Percentiles rank a stretch among this genome's conserved stretches.
phyloP scores from a whole-genome alignment of 2,888 invertebrate species.

The Apamea sordens region DNA sequence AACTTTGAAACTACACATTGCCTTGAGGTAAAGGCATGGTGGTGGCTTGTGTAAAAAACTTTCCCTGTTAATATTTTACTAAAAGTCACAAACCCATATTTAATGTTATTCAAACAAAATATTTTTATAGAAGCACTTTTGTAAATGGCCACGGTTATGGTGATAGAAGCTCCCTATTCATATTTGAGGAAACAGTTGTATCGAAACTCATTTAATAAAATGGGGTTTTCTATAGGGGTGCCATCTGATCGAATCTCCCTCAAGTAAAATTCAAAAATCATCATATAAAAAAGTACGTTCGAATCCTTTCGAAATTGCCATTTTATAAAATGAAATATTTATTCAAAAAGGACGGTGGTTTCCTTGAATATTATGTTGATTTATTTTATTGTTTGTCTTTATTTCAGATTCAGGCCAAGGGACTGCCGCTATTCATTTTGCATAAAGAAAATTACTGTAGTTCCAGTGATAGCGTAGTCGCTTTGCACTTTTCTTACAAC shows the following conservation, averaged over 20 bases:
- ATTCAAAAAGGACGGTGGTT: constrained; percentile 30
- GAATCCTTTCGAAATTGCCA: constrained; percentile 39
- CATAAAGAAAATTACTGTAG: constrained; percentile 18
- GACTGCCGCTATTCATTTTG: constrained; percentile 25
- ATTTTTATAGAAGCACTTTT: constrained; percentile 10
- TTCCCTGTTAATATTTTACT: background rate
- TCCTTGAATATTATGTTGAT: constrained; percentile 44
- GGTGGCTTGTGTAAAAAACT: background rate
- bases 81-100: constrained; percentile 8
- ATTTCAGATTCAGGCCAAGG: constrained; percentile 6
- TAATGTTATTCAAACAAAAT: constrained; percentile 11
- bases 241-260: constrained; percentile 28
- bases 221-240: constrained; percentile 30
- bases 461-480: background rate
- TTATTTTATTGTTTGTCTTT: constrained; percentile 46
- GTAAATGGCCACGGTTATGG: constrained; percentile 9
- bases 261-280: constrained; percentile 41
- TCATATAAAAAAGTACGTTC: constrained; percentile 26
- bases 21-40: constrained; percentile 1
- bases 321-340: constrained; percentile 40
- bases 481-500: background rate
- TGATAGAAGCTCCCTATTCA: constrained; percentile 33
- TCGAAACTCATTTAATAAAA: constrained; percentile 55
- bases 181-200: constrained; percentile 39
- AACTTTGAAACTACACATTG: constrained; percentile 2